These are phyloP conservation scores for Xestia ashworthii DNA, from an alignment of 2,888 invertebrate species.

Conservation along the genomic window DNA sequence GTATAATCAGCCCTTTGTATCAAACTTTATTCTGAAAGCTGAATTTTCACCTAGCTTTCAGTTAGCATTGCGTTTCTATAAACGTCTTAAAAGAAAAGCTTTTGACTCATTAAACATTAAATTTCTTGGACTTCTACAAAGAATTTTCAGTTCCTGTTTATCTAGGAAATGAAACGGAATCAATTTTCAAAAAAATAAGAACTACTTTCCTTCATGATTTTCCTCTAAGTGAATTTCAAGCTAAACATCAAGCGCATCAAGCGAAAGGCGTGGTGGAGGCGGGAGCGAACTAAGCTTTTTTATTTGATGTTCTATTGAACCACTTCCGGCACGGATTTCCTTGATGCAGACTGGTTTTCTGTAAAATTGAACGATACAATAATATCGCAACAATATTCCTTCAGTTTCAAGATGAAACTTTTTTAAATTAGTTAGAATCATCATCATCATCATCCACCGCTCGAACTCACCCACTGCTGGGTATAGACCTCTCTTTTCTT, in stretches of 20 bases:
- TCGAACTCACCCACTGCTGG: too few relatives aligned
- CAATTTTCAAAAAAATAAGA: not conserved
- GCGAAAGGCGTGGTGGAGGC: too few relatives aligned
- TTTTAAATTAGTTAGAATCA: too few relatives aligned
- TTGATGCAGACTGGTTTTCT: conserved; percentile 12
- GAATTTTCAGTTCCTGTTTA: not conserved
- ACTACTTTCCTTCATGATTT: not conserved
- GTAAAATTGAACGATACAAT: conserved; percentile 11
- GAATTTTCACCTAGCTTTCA: not conserved
- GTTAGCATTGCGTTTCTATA: not conserved
- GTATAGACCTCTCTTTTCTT: too few relatives aligned
- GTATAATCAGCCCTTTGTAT: not conserved
- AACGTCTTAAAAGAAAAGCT: not conserved
- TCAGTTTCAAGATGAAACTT: not conserved
- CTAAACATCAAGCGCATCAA: conserved; percentile 2
- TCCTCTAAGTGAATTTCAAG: not conserved
- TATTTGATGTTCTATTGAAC: conserved; percentile 34
- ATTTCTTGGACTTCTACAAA: not conserved
- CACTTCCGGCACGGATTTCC: conserved; percentile 5
- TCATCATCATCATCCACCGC: too few relatives aligned
- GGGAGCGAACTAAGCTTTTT: conserved; percentile 16
- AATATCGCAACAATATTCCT: not conserved
- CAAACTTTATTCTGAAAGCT: not conserved
- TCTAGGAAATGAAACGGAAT: not conserved
- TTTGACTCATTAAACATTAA: not conserved